phyloP scores from a whole-genome alignment of 2,888 invertebrate genomes.

The Barypeithes pellucidus region DNA sequence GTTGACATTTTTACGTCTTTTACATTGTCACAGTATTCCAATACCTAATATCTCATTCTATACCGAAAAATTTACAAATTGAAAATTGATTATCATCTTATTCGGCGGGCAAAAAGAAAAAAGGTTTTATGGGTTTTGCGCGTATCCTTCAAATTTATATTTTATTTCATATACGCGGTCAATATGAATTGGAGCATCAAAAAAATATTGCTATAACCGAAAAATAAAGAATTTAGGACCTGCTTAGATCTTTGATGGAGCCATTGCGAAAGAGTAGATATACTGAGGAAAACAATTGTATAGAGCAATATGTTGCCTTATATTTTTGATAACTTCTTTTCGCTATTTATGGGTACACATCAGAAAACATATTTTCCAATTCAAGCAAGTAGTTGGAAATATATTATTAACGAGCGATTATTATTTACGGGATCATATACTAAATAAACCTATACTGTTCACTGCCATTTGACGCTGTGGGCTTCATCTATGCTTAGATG shows the following conservation, averaged over 20 bases:
- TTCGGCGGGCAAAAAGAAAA: neutral
- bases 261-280: neutral
- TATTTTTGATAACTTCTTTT: no score
- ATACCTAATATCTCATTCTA: neutral
- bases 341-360: no score
- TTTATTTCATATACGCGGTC: neutral
- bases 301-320: no score
- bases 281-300: neutral
- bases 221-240: neutral
- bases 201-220: neutral
- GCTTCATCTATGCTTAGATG: no score
- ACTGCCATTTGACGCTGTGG: no score
- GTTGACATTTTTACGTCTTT: no score
- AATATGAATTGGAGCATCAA: neutral
- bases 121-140: constrained; percentile 14
- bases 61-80: constrained; percentile 19
- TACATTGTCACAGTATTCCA: no score
- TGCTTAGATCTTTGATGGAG: neutral
- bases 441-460: no score
- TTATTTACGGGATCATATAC: no score
- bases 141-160: constrained; percentile 11
- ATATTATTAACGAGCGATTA: no score
- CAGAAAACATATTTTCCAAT: no score
- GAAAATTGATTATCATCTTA: constrained; percentile 17
- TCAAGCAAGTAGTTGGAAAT: no score